Base-by-base conservation (phyloP, 2,888 invertebrate species). In the Phorcus lineatus region DNA sequence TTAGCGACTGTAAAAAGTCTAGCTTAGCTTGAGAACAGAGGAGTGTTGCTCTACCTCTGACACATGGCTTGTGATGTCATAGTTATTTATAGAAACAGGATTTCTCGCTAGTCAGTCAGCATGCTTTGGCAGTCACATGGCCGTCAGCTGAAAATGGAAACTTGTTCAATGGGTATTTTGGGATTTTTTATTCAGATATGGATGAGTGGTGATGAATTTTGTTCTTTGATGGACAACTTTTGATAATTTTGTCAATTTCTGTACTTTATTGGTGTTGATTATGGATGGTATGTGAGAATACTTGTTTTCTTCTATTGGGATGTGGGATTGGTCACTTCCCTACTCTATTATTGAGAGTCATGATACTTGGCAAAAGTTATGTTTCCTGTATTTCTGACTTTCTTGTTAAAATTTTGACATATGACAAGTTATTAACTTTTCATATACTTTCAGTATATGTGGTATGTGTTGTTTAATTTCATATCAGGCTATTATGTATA, bases 61-160 rank as follows among this genome's bases (percentile, higher is more conserved):
- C 62, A 62, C 62, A 62, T 62, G 62, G 62, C 47, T 47, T 47
- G 47, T 62, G 62, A 62, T 62, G 28, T 62, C 62, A 62, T 62
- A 62, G 62, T 28, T 62, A 62, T 62, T 62, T 28, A 62, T 24
- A 28, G 62, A 9, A 62, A 16, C 62, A 62, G 62, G 28, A 62
- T 62, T 24, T n/a, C 24, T 47, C 47, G 47, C 47, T 47, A 47
- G 47, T 24, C 62, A 28, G 62, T n/a, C 22, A 62, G 62, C 22
- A 62, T 62, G 62, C 24, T 17, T 22, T 16, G 24, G 16, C 22
- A 13, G 28, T 62, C 62, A 62, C 62, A 62, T 62, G 62, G 22
- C 16, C 6, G 28, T 47, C 47, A 47, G 62, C 24, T 62, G 4
- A 62, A 62, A 62, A 62, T 62, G 62, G 62, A 62, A 62, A 24